These are phyloP conservation scores for Pomacea maculata DNA, from an alignment of 1,140 invertebrate genomes.

Conservation along the genomic window DNA sequence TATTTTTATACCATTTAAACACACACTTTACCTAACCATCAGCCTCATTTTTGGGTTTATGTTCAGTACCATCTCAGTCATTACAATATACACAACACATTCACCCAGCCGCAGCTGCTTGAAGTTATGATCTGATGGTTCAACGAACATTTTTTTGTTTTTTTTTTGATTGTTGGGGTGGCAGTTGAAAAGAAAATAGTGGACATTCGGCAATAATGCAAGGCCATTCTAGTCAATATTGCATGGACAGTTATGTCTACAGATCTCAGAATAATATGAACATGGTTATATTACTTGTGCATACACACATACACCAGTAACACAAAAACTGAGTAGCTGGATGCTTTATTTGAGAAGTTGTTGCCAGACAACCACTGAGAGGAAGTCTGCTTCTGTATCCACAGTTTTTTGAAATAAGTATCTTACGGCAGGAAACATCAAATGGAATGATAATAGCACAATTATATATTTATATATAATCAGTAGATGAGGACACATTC, in stretches of 20 bases:
- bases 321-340: slow-evolving; percentile 3
- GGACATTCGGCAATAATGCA: neutral
- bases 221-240: neutral
- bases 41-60: too few relatives aligned
- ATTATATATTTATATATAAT: neutral
- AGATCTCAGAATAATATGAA: neutral
- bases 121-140: neutral
- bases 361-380: neutral
- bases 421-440: neutral
- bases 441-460: neutral
- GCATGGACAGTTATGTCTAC: neutral
- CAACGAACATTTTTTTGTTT: slow-evolving; percentile 7
- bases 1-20: too few relatives aligned
- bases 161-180: neutral
- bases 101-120: neutral
- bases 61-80: too few relatives aligned
- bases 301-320: slow-evolving; percentile 8
- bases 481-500: neutral
- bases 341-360: neutral
- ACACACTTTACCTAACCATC: too few relatives aligned
- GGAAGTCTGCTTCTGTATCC: neutral
- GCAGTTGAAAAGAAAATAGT: neutral
- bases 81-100: too few relatives aligned
- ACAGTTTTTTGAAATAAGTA: neutral
- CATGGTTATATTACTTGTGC: neutral